Percentiles rank a stretch among this genome's conserved stretches.
Evolutionary conservation across 1,140 invertebrate genomes (phyloP).

Genomic region (Aphelenchoides besseyi): DNA sequence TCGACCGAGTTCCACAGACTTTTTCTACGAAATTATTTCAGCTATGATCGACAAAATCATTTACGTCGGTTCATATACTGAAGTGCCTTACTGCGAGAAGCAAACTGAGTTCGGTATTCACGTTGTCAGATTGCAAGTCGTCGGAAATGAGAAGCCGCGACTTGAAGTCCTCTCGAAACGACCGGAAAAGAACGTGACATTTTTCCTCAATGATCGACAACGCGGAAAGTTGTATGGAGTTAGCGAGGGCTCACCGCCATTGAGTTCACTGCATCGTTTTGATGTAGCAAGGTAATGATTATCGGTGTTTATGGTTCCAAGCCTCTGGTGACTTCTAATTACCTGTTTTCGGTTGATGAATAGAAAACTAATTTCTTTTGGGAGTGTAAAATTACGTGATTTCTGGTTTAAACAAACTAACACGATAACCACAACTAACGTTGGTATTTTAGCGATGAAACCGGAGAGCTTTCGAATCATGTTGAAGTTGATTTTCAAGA

Average conservation of each 20-base stretch:
- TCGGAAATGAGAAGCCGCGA: neutral
- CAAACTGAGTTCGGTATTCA: constrained; percentile 3
- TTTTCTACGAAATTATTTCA: too few relatives aligned
- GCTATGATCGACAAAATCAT: constrained; percentile 16
- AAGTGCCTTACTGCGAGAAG: neutral
- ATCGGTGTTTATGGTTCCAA: too few relatives aligned
- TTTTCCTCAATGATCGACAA: neutral
- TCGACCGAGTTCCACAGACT: too few relatives aligned
- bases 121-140: neutral
- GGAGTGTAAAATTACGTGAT: neutral
- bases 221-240: neutral
- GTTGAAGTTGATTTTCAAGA: neutral
- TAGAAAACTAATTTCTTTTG: neutral
- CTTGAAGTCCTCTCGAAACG: neutral
- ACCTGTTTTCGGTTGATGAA: neutral
- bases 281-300: constrained; percentile 7
- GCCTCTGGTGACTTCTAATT: neutral
- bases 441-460: neutral
- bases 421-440: neutral
- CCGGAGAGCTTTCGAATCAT: neutral
- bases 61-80: constrained; percentile 18
- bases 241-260: neutral
- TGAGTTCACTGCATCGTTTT: neutral
- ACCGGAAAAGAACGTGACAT: constrained; percentile 6
- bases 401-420: too few relatives aligned